phyloP scores from a whole-genome alignment of 2,797 vertebrate species.

The Scarus forsteni region DNA sequence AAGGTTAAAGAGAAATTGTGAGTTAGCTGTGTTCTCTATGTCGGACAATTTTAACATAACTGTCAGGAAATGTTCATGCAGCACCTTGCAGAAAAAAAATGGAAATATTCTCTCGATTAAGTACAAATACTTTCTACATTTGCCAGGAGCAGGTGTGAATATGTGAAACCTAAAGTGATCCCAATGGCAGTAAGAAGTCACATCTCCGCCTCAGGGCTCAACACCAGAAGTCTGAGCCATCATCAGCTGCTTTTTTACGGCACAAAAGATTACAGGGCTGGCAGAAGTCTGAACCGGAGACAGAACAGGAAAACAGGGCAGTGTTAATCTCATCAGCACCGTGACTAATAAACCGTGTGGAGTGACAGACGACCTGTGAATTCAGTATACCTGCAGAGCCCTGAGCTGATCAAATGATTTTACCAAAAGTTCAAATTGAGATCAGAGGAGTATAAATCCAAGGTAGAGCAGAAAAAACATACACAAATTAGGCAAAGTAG shows the following conservation, averaged over 20 bases:
- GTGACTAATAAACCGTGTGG: slow-evolving; percentile 57
- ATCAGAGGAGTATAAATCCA: slow-evolving; percentile 29
- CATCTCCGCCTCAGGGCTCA: slow-evolving; percentile 4
- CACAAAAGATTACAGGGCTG: slow-evolving; percentile 8
- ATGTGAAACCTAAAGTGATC: not conserved
- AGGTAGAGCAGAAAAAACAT: slow-evolving; percentile 37
- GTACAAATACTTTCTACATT: not conserved
- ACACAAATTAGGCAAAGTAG: not conserved
- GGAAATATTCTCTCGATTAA: slow-evolving; percentile 5
- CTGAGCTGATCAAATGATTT: slow-evolving; percentile 36
- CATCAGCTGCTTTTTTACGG: slow-evolving; percentile 21
- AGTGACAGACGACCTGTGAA: slow-evolving; percentile 55
- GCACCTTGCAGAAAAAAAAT: slow-evolving; percentile 8
- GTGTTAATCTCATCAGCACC: slow-evolving; percentile 65
- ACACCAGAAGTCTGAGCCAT: slow-evolving; percentile 10
- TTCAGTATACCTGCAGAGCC: slow-evolving; percentile 34
- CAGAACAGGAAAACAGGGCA: slow-evolving; percentile 24
- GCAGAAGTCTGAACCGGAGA: slow-evolving; percentile 39
- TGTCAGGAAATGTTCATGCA: slow-evolving; percentile 36
- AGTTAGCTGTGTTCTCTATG: slow-evolving; percentile 57
- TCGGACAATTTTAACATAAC: slow-evolving; percentile 47
- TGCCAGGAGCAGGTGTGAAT: not conserved
- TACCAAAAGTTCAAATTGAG: slow-evolving; percentile 36
- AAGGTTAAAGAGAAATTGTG: slow-evolving; percentile 49
- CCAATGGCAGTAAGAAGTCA: slow-evolving; percentile 1